Evolutionary conservation across 2,888 invertebrate genomes (phyloP).

Genomic region (Eupithecia abbreviata): DNA sequence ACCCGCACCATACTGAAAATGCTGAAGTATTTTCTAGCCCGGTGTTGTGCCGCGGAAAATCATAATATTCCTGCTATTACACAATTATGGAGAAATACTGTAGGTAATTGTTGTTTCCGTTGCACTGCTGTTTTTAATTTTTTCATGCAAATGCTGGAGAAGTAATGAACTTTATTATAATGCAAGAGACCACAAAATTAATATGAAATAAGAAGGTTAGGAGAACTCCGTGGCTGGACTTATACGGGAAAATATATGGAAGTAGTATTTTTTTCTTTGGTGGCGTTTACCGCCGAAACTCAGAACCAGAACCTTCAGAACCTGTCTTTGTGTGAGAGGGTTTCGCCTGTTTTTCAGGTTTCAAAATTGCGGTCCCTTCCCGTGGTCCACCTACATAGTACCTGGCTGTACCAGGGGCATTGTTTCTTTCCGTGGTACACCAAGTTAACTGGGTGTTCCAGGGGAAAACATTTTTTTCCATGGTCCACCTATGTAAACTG

Average conservation of each 20-base stretch:
- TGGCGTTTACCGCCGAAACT: not conserved
- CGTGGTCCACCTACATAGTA: no score
- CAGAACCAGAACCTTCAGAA: no score
- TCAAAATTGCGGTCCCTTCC: no score
- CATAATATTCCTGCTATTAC: slow-evolving; percentile 20
- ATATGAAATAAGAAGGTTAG: not conserved
- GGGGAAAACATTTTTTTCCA: no score
- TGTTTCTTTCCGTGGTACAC: no score
- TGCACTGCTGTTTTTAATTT: slow-evolving; percentile 11
- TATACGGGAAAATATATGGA: not conserved
- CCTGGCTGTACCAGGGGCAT: no score
- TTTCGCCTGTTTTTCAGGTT: no score
- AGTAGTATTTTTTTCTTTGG: not conserved
- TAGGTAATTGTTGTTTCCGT: slow-evolving; percentile 19
- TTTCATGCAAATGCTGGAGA: not conserved
- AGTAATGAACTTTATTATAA: not conserved
- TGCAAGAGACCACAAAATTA: not conserved
- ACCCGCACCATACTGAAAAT: slow-evolving; percentile 10
- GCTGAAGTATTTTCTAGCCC: slow-evolving; percentile 14
- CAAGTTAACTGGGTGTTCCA: no score
- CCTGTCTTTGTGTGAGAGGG: no score
- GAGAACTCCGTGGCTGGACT: not conserved
- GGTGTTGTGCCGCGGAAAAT: slow-evolving; percentile 8
- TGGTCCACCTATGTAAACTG: no score
- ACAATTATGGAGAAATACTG: slow-evolving; percentile 31